Conservation (phyloP, 2,113 vertebrate genomes). For the Hucho hucho region DNA sequence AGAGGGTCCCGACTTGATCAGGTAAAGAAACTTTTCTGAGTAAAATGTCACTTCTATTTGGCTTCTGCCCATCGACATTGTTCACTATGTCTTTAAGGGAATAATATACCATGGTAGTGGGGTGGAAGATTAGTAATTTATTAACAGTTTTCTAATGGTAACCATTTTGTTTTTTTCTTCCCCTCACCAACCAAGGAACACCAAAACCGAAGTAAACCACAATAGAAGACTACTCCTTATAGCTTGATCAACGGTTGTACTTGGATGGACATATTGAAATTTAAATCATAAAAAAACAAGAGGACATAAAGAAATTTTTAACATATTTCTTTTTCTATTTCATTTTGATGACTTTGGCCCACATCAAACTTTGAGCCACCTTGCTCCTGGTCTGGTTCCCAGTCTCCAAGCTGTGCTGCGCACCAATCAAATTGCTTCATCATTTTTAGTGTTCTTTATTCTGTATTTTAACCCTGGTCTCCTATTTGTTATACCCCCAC, state of each 20-base stretch:
- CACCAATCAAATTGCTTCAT: conserved; percentile 75
- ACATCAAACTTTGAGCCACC: conserved; percentile 79
- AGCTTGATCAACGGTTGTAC: conserved; percentile 68
- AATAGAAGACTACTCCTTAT: conserved; percentile 72
- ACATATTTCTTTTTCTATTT: conserved; percentile 57
- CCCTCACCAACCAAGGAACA: conserved; percentile 80
- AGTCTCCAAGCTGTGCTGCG: conserved; percentile 60
- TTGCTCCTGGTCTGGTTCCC: conserved; percentile 66
- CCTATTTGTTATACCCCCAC: conserved; percentile 49
- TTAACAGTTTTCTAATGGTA: not conserved
- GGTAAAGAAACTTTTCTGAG: conserved; percentile 46
- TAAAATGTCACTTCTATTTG: not conserved
- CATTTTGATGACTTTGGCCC: conserved; percentile 55
- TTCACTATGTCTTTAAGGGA: not conserved
- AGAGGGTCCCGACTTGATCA: conserved; percentile 74
- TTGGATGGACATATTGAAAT: conserved; percentile 73
- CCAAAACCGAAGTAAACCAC: conserved; percentile 88
- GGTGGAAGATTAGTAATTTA: not conserved
- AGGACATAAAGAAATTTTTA: conserved; percentile 64
- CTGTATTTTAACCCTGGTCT: conserved; percentile 57
- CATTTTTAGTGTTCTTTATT: conserved; percentile 65
- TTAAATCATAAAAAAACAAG: conserved; percentile 57
- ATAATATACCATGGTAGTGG: not conserved
- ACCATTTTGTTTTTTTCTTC: conserved; percentile 1
- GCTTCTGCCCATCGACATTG: not conserved